Evolutionary conservation across 2,888 invertebrate species (phyloP).

Genomic region (Aphodius granarius): DNA sequence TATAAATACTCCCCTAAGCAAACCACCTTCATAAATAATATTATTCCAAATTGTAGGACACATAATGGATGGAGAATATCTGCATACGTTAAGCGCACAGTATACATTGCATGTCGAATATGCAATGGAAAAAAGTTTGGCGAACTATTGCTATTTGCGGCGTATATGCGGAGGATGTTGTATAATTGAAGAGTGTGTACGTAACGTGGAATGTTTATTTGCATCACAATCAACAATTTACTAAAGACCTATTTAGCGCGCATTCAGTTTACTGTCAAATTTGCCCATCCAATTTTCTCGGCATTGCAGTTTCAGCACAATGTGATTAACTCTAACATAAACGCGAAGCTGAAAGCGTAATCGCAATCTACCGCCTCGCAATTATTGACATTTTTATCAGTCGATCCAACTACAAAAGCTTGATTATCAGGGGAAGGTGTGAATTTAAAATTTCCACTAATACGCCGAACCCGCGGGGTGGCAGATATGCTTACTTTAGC

Average conservation of each 20-base stretch:
- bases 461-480: neutral
- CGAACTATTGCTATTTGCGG: neutral
- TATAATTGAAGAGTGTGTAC: neutral
- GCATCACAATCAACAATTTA: conserved; percentile 12
- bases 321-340: neutral
- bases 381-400: neutral
- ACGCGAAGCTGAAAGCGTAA: neutral
- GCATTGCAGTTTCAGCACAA: neutral
- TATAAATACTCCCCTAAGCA: neutral
- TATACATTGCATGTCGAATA: too few relatives aligned
- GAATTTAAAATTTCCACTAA: neutral
- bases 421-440: neutral
- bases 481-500: neutral
- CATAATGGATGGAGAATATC: too few relatives aligned
- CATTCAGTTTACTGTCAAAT: conserved; percentile 1
- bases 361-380: neutral
- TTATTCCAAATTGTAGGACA: too few relatives aligned
- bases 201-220: neutral
- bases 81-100: too few relatives aligned
- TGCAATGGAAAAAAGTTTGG: too few relatives aligned
- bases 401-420: neutral
- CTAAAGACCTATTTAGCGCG: conserved; percentile 7
- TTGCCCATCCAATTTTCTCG: neutral
- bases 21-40: neutral
- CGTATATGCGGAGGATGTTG: too few relatives aligned